phyloP scores from a whole-genome alignment of 2,797 vertebrate genomes.

The Neosilurus mollespiculum region DNA sequence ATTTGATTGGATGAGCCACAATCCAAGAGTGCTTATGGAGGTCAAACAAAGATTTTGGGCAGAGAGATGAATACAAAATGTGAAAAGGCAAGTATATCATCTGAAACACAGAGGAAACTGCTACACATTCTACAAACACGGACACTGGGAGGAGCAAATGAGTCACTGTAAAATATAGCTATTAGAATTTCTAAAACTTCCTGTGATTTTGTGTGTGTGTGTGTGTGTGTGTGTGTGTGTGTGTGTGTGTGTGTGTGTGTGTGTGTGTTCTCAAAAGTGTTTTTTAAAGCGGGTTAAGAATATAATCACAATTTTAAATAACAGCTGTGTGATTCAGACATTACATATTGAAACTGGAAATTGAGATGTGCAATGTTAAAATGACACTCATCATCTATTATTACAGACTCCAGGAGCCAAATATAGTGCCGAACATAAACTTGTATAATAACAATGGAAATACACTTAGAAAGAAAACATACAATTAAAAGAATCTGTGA shows the following conservation, averaged over 20 bases:
- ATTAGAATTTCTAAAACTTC: slow-evolving; percentile 36
- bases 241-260: background rate
- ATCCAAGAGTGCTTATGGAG: background rate
- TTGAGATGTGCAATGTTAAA: background rate
- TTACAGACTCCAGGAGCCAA: background rate
- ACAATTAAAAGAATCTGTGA: background rate
- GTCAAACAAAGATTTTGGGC: slow-evolving; percentile 42
- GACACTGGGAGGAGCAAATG: slow-evolving; percentile 32
- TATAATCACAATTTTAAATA: slow-evolving; percentile 36
- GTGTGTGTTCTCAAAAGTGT: background rate
- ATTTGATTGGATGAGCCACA: no score
- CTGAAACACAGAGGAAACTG: slow-evolving; percentile 38
- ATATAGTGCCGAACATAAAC: background rate
- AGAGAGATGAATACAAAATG: slow-evolving; percentile 44
- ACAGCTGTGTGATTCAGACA: background rate
- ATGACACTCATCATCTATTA: slow-evolving; percentile 20
- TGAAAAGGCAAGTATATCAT: slow-evolving; percentile 46
- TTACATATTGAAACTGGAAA: background rate
- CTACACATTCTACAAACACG: slow-evolving; percentile 49
- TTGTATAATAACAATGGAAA: background rate
- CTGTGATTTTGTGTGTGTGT: slow-evolving; percentile 19
- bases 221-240: background rate
- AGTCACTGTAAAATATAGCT: slow-evolving; percentile 35
- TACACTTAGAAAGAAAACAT: background rate
- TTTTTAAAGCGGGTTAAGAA: background rate